These are phyloP conservation scores for Polietes domitor DNA, from an alignment of 2,888 invertebrate genomes.

Conservation along the genomic window DNA sequence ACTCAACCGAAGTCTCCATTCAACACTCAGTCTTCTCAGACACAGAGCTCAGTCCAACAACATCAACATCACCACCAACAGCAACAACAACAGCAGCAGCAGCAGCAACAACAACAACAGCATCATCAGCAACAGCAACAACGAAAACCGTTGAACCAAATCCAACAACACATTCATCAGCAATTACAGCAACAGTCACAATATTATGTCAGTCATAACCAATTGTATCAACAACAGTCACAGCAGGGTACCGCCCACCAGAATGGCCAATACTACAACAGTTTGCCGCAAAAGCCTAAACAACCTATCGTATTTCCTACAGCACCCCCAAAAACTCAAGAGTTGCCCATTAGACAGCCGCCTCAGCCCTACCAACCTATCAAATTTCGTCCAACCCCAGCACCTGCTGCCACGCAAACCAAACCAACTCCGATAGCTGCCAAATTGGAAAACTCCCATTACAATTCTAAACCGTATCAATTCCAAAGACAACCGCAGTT, in stretches of 20 bases:
- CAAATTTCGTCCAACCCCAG: constrained; percentile 78
- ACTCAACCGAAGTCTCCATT: constrained; percentile 16
- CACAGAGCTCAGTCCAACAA: not conserved
- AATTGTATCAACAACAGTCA: constrained; percentile 71
- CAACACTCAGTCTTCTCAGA: not conserved
- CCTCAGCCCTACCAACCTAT: constrained; percentile 77
- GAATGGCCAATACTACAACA: constrained; percentile 59
- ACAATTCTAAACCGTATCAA: constrained; percentile 77
- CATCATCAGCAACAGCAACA: constrained; percentile 38
- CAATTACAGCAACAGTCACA: constrained; percentile 66
- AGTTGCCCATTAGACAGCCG: constrained; percentile 69
- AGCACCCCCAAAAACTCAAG: constrained; percentile 72
- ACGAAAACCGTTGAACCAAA: constrained; percentile 61
- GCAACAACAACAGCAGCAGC: constrained; percentile 13
- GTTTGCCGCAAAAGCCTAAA: constrained; percentile 59
- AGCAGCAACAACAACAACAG: constrained; percentile 44
- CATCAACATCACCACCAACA: not conserved
- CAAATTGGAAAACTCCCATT: constrained; percentile 74
- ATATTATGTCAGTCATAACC: constrained; percentile 76
- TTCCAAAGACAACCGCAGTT: constrained; percentile 80
- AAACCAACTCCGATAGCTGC: constrained; percentile 75
- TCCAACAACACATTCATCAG: constrained; percentile 39
- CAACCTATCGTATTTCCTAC: constrained; percentile 75
- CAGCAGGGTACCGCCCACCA: constrained; percentile 54
- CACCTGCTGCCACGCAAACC: constrained; percentile 68